A percentile compares a stretch with the other conserved stretches of the same genome.
Evolutionary conservation across 2,888 invertebrate species (phyloP).

Genomic region (Mesorhabditis belari): DNA sequence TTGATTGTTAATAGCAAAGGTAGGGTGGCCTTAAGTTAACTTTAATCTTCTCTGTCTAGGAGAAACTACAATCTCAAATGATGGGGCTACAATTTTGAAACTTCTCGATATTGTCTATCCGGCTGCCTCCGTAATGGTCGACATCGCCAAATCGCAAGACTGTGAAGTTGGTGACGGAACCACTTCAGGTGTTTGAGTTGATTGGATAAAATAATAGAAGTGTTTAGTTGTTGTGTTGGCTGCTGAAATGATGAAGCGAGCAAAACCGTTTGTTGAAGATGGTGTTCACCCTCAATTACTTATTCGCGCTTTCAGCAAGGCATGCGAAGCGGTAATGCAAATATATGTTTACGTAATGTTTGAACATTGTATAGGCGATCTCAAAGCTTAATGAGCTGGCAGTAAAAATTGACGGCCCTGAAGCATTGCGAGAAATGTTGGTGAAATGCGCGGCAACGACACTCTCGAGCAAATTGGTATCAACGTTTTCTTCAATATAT

Average conservation of each 20-base stretch:
- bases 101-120: constrained; percentile 95
- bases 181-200: constrained; percentile 60
- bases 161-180: constrained; percentile 83
- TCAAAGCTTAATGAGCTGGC: constrained; percentile 76
- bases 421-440: constrained; percentile 56
- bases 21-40: background rate
- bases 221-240: constrained; percentile 83
- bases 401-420: constrained; percentile 58
- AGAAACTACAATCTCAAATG: constrained; percentile 93
- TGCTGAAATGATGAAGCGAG: constrained; percentile 85
- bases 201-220: background rate
- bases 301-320: constrained; percentile 78
- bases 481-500: background rate
- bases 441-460: constrained; percentile 87
- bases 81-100: constrained; percentile 97
- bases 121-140: constrained; percentile 91
- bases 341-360: background rate
- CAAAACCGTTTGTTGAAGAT: constrained; percentile 91
- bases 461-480: constrained; percentile 87
- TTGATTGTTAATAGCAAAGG: constrained; percentile 76
- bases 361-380: constrained; percentile 60
- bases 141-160: constrained; percentile 90
- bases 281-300: constrained; percentile 88
- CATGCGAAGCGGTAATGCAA: constrained; percentile 64
- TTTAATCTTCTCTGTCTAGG: constrained; percentile 51